A percentile compares a stretch with the other conserved stretches of the same genome.
These are phyloP conservation scores for Spodoptera picta DNA, from an alignment of 2,888 invertebrate genomes.

Conservation along the genomic window DNA sequence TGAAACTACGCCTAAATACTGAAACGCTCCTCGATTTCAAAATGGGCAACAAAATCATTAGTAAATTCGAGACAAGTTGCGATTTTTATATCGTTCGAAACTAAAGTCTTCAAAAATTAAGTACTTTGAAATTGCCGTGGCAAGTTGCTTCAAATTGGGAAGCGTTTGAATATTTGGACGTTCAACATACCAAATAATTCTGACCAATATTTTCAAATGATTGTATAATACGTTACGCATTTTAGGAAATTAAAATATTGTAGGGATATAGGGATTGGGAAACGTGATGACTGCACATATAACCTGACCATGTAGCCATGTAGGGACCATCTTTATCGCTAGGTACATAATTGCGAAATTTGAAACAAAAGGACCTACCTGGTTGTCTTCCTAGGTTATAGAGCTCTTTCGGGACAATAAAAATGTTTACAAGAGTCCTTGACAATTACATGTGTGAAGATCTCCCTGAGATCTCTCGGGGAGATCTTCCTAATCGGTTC, in stretches of 20 bases:
- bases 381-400: too few species aligned
- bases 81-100: too few species aligned
- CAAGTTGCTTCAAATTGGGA: not conserved
- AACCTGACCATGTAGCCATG: not conserved
- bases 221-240: slow-evolving; percentile 2
- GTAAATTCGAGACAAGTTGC: too few species aligned
- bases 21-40: not conserved
- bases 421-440: too few species aligned
- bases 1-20: slow-evolving; percentile 43
- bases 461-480: too few species aligned
- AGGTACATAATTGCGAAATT: too few species aligned
- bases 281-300: slow-evolving; percentile 36
- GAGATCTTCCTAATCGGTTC: too few species aligned
- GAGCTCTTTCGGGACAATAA: too few species aligned
- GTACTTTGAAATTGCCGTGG: not conserved
- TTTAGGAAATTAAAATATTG: slow-evolving; percentile 2
- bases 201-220: not conserved
- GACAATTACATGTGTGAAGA: too few species aligned
- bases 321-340: not conserved
- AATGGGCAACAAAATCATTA: too few species aligned
- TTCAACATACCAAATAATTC: not conserved
- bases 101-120: too few species aligned
- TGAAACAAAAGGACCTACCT: too few species aligned
- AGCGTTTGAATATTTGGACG: not conserved
- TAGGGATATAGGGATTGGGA: slow-evolving; percentile 18